These are phyloP conservation scores for Chionodraco myersi DNA, from an alignment of 2,113 vertebrate genomes.

Conservation along the genomic window DNA sequence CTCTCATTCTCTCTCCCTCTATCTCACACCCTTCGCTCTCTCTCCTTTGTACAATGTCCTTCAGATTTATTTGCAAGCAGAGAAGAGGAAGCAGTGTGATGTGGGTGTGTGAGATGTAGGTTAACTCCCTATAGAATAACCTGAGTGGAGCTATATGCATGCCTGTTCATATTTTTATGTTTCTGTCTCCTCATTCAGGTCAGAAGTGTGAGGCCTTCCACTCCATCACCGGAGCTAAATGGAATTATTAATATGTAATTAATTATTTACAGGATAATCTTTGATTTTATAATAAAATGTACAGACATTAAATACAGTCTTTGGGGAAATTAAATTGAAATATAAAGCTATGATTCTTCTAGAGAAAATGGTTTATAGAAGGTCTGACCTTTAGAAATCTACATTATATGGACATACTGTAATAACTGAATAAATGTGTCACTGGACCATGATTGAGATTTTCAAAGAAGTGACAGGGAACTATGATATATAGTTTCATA, in stretches of 20 bases:
- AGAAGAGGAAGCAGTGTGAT: constrained; percentile 57
- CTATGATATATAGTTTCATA: constrained; percentile 16
- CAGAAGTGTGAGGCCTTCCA: constrained; percentile 29
- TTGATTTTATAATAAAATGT: constrained; percentile 21
- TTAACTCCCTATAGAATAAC: constrained; percentile 67
- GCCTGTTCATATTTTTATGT: constrained; percentile 57
- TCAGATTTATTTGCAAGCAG: constrained; percentile 68
- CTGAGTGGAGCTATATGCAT: constrained; percentile 49
- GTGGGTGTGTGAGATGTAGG: constrained; percentile 68
- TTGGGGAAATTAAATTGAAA: not conserved
- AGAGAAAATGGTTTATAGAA: not conserved
- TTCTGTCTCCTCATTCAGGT: constrained; percentile 43
- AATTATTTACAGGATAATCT: not conserved
- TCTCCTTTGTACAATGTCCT: constrained; percentile 54
- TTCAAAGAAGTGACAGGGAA: constrained; percentile 4
- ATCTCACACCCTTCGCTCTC: constrained; percentile 16
- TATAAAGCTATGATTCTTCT: not conserved
- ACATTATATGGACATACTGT: not conserved
- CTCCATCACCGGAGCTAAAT: constrained; percentile 20
- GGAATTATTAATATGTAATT: constrained; percentile 21
- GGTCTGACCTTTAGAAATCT: not conserved
- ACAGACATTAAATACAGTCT: not conserved
- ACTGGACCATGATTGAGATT: constrained; percentile 1
- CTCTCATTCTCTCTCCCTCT: constrained; percentile 41
- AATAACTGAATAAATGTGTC: constrained; percentile 10